These are phyloP conservation scores for Picathartes gymnocephalus DNA, from an alignment of 2,113 vertebrate genomes.

Conservation along the genomic window DNA sequence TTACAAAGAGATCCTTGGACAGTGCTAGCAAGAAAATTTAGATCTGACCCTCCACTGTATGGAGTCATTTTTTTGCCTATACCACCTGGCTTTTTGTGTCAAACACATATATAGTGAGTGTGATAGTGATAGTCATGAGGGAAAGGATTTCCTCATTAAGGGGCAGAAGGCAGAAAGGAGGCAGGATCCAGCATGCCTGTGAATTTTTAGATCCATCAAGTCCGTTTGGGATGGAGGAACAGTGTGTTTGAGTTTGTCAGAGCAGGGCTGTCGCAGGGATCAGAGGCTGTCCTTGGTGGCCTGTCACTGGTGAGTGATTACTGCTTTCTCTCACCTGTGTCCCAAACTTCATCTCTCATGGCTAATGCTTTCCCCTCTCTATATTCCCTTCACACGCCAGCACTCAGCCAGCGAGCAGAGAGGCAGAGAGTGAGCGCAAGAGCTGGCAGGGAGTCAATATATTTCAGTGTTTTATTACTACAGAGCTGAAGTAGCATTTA, in stretches of 20 bases:
- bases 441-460: constrained; percentile 77
- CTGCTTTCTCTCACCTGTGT: constrained; percentile 62
- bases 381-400: constrained; percentile 59
- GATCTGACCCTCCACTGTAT: background rate
- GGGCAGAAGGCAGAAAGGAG: background rate
- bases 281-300: constrained; percentile 23
- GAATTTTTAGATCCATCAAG: background rate
- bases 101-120: background rate
- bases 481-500: constrained; percentile 69
- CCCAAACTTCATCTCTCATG: constrained; percentile 58
- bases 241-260: background rate
- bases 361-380: constrained; percentile 37
- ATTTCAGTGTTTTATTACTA: constrained; percentile 80
- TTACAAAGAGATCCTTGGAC: background rate
- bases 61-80: background rate
- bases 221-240: background rate
- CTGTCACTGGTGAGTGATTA: constrained; percentile 42
- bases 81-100: background rate
- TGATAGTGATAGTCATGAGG: background rate
- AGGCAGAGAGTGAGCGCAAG: constrained; percentile 39
- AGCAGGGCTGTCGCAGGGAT: background rate
- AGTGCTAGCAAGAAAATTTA: background rate
- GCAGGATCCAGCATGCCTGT: background rate
- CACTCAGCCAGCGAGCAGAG: constrained; percentile 49
- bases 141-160: background rate